These are phyloP conservation scores for Rhegmatorhina hoffmannsi DNA, from an alignment of 2,113 vertebrate genomes.

Conservation along the genomic window DNA sequence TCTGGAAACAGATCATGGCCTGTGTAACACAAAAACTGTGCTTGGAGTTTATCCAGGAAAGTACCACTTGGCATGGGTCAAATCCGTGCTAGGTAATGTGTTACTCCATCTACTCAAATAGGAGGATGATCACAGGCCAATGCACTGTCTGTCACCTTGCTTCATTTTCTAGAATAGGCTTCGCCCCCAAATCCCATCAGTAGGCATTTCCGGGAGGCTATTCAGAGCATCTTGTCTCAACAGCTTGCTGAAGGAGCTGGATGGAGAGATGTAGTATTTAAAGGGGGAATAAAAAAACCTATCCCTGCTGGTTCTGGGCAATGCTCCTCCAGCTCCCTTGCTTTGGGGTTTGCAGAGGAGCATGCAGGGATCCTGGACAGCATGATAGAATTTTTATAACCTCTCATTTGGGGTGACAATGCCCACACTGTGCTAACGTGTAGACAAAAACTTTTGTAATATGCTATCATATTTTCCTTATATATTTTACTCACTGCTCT, in stretches of 20 bases:
- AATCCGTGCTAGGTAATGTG: background rate
- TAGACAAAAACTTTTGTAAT: background rate
- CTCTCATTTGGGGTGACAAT: background rate
- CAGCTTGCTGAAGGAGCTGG: slow-evolving; percentile 16
- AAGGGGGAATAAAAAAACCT: background rate
- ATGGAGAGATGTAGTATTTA: background rate
- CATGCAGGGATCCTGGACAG: background rate
- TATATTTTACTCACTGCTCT: background rate
- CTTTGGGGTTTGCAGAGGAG: background rate
- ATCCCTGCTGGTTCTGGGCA: background rate
- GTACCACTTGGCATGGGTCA: background rate
- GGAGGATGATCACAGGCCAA: background rate
- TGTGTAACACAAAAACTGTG: background rate
- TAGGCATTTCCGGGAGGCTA: background rate
- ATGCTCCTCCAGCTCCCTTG: background rate
- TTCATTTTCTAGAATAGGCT: background rate
- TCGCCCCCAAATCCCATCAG: background rate
- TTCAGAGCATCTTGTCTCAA: slow-evolving; percentile 20
- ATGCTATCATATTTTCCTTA: background rate
- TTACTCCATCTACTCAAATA: background rate
- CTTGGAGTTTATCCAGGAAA: background rate
- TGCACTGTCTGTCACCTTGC: background rate
- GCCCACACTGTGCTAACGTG: background rate
- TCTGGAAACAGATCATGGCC: background rate
- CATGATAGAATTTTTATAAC: background rate